Conservation (phyloP, 2,797 vertebrate species). For the Crenichthys baileyi region DNA sequence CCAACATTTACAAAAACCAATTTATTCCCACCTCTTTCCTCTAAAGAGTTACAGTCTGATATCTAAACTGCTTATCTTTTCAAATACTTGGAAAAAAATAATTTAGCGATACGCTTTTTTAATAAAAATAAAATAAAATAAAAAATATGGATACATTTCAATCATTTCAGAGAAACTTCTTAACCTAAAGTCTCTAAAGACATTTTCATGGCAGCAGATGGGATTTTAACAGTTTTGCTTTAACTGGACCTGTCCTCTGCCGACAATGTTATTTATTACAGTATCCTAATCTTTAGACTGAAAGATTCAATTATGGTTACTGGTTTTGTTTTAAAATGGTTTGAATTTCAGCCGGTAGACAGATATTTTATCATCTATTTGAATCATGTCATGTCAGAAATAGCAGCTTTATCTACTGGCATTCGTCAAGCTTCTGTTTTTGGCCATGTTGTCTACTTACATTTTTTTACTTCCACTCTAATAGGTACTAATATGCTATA, state of each 20-base stretch:
- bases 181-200: too few species aligned
- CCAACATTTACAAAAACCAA: not conserved
- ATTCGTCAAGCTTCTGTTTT: not conserved
- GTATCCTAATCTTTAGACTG: not conserved
- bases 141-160: not conserved
- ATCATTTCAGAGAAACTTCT: not conserved
- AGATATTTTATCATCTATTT: not conserved
- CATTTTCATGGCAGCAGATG: not conserved
- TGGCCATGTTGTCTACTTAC: not conserved
- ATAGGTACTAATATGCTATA: not conserved
- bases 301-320: not conserved
- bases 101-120: not conserved
- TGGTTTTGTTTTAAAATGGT: not conserved
- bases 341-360: not conserved
- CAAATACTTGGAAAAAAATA: too few species aligned
- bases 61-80: not conserved
- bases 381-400: not conserved
- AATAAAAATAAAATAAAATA: not conserved
- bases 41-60: not conserved
- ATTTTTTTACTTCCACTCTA: not conserved
- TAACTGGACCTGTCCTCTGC: not conserved
- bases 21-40: not conserved
- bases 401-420: not conserved
- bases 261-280: not conserved
- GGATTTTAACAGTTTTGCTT: not conserved